Percentiles rank a stretch among this genome's conserved stretches.
These are phyloP conservation scores for Eolophus roseicapilla DNA, from an alignment of 2,113 vertebrate species.

Conservation along the genomic window DNA sequence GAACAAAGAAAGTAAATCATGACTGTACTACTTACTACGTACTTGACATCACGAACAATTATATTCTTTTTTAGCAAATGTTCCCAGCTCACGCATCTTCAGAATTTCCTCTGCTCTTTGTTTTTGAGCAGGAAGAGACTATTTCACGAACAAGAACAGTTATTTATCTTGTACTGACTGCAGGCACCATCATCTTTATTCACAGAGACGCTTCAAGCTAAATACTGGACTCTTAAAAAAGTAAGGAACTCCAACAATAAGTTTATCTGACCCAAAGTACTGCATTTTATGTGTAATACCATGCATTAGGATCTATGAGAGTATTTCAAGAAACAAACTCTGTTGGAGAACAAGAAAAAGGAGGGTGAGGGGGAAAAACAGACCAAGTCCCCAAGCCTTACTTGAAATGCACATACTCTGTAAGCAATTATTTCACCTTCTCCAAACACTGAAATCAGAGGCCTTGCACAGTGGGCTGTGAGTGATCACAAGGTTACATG, in stretches of 20 bases:
- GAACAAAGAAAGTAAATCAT: slow-evolving; percentile 39
- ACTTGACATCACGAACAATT: neutral
- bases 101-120: slow-evolving; percentile 44
- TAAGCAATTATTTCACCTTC: neutral
- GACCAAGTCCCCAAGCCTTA: neutral
- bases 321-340: neutral
- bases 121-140: slow-evolving; percentile 25
- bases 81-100: neutral
- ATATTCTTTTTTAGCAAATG: slow-evolving; percentile 19
- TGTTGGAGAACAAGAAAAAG: neutral
- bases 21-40: neutral
- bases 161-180: neutral
- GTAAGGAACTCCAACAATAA: neutral
- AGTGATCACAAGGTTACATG: neutral
- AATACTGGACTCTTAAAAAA: neutral
- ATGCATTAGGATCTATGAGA: neutral
- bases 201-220: neutral
- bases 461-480: neutral
- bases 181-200: neutral
- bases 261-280: neutral
- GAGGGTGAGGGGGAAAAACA: neutral
- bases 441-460: neutral
- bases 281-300: neutral
- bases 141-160: neutral
- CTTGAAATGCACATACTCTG: neutral